Percentiles rank a stretch among this genome's conserved stretches.
Evolutionary conservation across 2,888 invertebrate genomes (phyloP).

Genomic region (Oligia fasciuncula): DNA sequence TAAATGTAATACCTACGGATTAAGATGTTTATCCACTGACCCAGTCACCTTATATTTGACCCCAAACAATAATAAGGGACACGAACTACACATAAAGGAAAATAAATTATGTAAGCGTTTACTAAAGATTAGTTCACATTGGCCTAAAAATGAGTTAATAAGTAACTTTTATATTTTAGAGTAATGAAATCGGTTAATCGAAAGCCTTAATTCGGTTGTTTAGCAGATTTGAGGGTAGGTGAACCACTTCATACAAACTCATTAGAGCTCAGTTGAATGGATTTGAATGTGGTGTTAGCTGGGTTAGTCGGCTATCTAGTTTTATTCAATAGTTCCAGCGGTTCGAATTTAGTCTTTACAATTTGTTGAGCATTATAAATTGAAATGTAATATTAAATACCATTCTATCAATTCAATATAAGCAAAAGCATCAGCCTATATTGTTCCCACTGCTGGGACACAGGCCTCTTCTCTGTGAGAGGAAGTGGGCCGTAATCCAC

Average conservation of each 20-base stretch:
- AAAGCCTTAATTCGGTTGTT: slow-evolving; percentile 3
- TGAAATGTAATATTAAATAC: neutral
- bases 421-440: neutral
- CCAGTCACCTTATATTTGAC: slow-evolving; percentile 50
- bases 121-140: slow-evolving; percentile 15
- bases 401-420: neutral
- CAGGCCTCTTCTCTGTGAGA: no score
- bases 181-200: slow-evolving; percentile 7
- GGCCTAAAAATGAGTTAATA: slow-evolving; percentile 19
- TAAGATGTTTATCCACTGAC: slow-evolving; percentile 54
- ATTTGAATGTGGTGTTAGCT: slow-evolving; percentile 20
- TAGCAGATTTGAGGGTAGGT: slow-evolving; percentile 25
- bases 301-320: slow-evolving; percentile 3
- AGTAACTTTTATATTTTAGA: slow-evolving; percentile 11
- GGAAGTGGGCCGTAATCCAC: no score
- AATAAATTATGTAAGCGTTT: slow-evolving; percentile 35
- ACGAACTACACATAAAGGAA: slow-evolving; percentile 39
- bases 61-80: slow-evolving; percentile 34
- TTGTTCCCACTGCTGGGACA: no score
- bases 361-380: neutral
- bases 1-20: slow-evolving; percentile 14
- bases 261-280: slow-evolving; percentile 31
- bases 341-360: neutral
- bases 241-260: slow-evolving; percentile 35
- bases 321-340: neutral